phyloP scores from a whole-genome alignment of 2,888 invertebrate genomes.

The Hypena proboscidalis region DNA sequence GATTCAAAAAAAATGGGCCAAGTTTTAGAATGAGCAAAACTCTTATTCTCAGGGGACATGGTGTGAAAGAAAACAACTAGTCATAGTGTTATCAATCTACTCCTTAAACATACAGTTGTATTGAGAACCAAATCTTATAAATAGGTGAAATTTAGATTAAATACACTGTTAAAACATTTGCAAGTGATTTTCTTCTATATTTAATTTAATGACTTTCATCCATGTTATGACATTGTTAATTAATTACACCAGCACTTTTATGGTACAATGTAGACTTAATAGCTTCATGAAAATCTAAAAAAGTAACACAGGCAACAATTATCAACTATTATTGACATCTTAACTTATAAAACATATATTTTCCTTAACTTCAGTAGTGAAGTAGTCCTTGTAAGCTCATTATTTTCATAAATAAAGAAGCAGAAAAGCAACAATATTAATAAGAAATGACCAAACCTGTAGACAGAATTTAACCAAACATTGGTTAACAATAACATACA shows the following conservation, averaged over 20 bases:
- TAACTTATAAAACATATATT: slow-evolving; percentile 6
- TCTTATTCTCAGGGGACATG: slow-evolving; percentile 8
- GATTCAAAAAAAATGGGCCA: slow-evolving; percentile 76
- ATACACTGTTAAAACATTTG: slow-evolving; percentile 39
- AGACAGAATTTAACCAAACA: slow-evolving; percentile 15
- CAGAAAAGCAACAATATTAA: slow-evolving; percentile 33
- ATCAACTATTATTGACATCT: slow-evolving; percentile 1
- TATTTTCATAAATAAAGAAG: slow-evolving; percentile 17
- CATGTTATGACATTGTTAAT: slow-evolving; percentile 24
- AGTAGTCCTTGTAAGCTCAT: slow-evolving; percentile 8
- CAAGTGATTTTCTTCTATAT: slow-evolving; percentile 32
- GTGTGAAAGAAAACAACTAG: slow-evolving; percentile 43
- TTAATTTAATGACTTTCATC: slow-evolving; percentile 19
- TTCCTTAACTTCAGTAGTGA: slow-evolving; percentile 8
- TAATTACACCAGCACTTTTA: slow-evolving; percentile 11
- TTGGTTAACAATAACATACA: slow-evolving; percentile 44
- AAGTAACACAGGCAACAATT: slow-evolving; percentile 29
- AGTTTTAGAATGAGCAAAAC: slow-evolving; percentile 64
- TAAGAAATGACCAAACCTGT: slow-evolving; percentile 16
- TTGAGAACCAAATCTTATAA: slow-evolving; percentile 64
- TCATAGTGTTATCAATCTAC: slow-evolving; percentile 65
- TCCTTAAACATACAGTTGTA: slow-evolving; percentile 67
- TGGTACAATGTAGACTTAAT: slow-evolving; percentile 17
- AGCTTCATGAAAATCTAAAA: slow-evolving; percentile 23
- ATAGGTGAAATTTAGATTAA: slow-evolving; percentile 43